Base-by-base conservation (phyloP, 2,888 invertebrate species). In the Phragmatobia fuliginosa region DNA sequence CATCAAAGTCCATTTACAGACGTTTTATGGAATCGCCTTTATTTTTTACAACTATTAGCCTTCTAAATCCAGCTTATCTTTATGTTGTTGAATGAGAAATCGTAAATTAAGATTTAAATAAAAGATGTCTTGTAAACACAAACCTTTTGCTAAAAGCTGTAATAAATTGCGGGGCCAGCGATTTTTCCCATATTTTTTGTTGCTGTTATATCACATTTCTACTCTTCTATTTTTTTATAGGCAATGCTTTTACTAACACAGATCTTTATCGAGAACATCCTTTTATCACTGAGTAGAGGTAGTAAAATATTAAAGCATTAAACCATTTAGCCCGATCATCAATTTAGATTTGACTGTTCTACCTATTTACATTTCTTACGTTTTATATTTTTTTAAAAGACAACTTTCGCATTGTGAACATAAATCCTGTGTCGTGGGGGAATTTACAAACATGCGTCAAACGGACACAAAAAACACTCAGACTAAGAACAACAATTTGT, bases 51-150 rank as follows among this genome's bases (percentile, higher is more conserved):
- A 84, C 85, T 87, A 84, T 86, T 87, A 84, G 78, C 82, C 76
- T 81, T 85, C 84, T 82, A 84, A 84, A 87, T 85, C 79, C 83
- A 80, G 83, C 90, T 92, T 92, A 92, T 92, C 92, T 93, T 89
- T 89, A 88, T 82, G 85, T 85, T 87, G 84, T 87, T 87, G 87
- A 84, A 89, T 87, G 89, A 89, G 87, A 86, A 90, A 90, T 87
- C 92, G 90, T 93, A 93, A 93, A 92, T 93, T 91, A 90, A 90
- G 91, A 88, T 92, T 92, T 91, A 92, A 93, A 92, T 92, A 92
- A 93, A 92, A 92, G 89, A 90, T 87, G 90, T 91, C 92, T 91
- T 93, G 92, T 93, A 92, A 93, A 93, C 92, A 92, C 91, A 90
- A 93, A 93, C 91, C 92, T 93, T 92, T 92, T 92, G 92, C 92